Conservation (phyloP, 2,797 vertebrate species). For the Hyperoplus lanceolatus region DNA sequence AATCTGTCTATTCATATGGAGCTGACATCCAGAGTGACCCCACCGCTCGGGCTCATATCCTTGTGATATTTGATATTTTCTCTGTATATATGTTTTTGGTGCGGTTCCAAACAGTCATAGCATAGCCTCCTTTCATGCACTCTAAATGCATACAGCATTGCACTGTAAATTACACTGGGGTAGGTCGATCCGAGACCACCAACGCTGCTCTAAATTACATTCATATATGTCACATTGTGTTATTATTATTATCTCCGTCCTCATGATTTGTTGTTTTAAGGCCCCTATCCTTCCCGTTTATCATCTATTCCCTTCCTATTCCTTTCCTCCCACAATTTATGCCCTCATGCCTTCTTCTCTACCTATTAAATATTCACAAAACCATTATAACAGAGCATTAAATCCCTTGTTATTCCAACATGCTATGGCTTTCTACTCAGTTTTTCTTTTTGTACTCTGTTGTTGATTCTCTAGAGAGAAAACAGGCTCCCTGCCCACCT, state of each 20-base stretch:
- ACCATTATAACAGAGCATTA: conserved; percentile 41
- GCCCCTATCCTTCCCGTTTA: not conserved
- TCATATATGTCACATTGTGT: conserved; percentile 46
- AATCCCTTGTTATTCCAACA: conserved; percentile 41
- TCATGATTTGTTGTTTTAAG: conserved; percentile 61
- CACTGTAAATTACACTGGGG: conserved; percentile 48
- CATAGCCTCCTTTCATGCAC: conserved; percentile 39
- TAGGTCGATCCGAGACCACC: conserved; percentile 63
- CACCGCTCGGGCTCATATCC: conserved; percentile 36
- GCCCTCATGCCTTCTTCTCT: conserved; percentile 23
- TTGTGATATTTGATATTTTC: conserved; percentile 60
- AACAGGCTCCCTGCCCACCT: conserved; percentile 33
- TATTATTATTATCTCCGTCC: conserved; percentile 48
- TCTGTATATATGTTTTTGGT: conserved; percentile 64
- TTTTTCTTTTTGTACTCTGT: not conserved
- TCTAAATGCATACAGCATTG: conserved; percentile 35
- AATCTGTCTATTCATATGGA: conserved; percentile 37
- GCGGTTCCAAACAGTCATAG: conserved; percentile 41
- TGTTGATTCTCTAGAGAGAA: conserved; percentile 44
- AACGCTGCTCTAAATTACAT: conserved; percentile 49
- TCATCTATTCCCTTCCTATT: conserved; percentile 13
- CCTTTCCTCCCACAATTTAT: conserved; percentile 32
- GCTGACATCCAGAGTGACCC: conserved; percentile 40
- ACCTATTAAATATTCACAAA: conserved; percentile 22
- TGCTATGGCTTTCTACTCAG: not conserved